These are phyloP conservation scores for Cistogaster globosa DNA, from an alignment of 2,888 invertebrate species.

Conservation along the genomic window DNA sequence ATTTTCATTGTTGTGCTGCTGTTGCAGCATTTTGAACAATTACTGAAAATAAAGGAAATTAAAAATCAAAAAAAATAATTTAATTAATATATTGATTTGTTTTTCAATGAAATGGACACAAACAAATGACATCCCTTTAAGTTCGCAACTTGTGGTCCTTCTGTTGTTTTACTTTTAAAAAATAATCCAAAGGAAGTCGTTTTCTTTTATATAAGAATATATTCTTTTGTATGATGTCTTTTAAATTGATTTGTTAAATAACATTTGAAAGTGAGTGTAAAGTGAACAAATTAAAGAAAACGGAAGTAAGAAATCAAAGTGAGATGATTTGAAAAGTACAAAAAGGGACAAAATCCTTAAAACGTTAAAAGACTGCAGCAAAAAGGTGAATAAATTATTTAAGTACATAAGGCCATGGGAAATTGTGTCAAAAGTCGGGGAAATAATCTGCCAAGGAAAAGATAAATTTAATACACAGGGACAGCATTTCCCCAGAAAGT, in stretches of 20 bases:
- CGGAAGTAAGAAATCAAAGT: constrained; percentile 30
- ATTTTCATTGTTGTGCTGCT: not conserved
- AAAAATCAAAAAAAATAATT: constrained; percentile 53
- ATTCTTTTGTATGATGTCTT: constrained; percentile 4
- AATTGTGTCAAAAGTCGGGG: too few species aligned
- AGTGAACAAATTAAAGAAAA: constrained; percentile 18
- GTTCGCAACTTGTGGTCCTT: not conserved
- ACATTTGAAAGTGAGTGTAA: not conserved
- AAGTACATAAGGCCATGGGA: too few species aligned
- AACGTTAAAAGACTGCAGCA: not conserved
- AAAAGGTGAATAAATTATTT: too few species aligned
- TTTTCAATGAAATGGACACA: not conserved
- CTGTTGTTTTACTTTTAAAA: too few species aligned
- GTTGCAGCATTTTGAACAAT: constrained; percentile 4
- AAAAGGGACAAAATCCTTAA: not conserved
- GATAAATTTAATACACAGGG: too few species aligned
- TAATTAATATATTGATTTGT: constrained; percentile 50
- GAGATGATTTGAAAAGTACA: constrained; percentile 11
- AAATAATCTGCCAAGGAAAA: too few species aligned
- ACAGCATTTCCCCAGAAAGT: too few species aligned
- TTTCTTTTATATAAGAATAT: constrained; percentile 8
- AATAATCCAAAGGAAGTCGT: too few species aligned
- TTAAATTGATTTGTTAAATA: constrained; percentile 36
- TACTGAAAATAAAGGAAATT: constrained; percentile 34
- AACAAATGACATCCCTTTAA: constrained; percentile 7